Evolutionary conservation across 2,113 vertebrate genomes (phyloP).

Genomic region (Cyanocitta stelleri): DNA sequence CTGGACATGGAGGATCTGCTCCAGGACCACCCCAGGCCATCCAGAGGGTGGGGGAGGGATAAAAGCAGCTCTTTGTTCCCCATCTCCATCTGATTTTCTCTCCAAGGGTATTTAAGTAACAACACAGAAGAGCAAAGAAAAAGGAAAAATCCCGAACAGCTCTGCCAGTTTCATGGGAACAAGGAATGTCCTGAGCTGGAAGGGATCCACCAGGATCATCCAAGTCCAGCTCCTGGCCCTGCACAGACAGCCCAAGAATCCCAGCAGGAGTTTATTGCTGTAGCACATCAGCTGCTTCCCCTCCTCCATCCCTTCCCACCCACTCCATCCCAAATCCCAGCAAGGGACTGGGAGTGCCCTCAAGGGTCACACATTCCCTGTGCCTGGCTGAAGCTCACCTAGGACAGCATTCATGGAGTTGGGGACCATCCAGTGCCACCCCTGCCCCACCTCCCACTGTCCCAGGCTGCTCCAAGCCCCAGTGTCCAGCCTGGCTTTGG

Average conservation of each 20-base stretch:
- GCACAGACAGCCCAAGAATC: not conserved
- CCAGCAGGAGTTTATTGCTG: not conserved
- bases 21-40: fast-evolving
- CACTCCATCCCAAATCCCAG: not conserved
- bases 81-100: not conserved
- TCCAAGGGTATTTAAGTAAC: not conserved
- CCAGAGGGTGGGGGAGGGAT: not conserved
- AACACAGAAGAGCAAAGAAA: not conserved
- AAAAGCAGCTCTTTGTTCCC: not conserved
- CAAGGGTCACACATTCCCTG: not conserved
- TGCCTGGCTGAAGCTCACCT: not conserved
- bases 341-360: not conserved
- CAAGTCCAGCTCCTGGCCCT: not conserved
- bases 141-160: not conserved
- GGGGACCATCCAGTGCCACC: not conserved
- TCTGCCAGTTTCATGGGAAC: not conserved
- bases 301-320: not conserved
- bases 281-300: not conserved
- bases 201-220: not conserved
- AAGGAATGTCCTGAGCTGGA: not conserved
- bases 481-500: not conserved
- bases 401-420: not conserved
- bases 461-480: not conserved
- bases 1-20: not conserved
- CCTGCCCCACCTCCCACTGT: not conserved